Percentiles rank a stretch among this genome's conserved stretches.
phyloP scores from a whole-genome alignment of 1,140 invertebrate genomes.

The Danaus melanippus region DNA sequence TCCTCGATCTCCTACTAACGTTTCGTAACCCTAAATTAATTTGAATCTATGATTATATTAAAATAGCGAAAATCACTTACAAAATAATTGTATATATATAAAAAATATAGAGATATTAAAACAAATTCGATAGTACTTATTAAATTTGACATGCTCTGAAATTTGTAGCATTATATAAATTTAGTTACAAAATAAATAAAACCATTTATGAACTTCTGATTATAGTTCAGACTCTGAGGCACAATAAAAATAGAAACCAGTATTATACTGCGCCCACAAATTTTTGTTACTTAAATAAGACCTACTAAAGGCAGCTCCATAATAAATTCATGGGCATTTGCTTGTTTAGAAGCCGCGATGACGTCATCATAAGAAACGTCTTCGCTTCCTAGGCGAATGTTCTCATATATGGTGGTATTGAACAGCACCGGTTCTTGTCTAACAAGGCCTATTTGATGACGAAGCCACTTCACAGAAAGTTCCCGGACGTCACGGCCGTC shows the following conservation, averaged over 20 bases:
- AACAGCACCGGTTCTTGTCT: slow-evolving; percentile 87
- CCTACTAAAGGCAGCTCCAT: slow-evolving; percentile 79
- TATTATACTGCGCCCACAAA: too few relatives aligned
- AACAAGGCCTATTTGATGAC: slow-evolving; percentile 82
- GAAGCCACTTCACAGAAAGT: slow-evolving; percentile 81
- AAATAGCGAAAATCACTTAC: too few relatives aligned
- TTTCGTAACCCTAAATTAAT: slow-evolving; percentile 76
- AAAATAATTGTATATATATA: too few relatives aligned
- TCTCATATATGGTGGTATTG: slow-evolving; percentile 81
- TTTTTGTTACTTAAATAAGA: not conserved
- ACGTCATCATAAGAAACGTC: slow-evolving; percentile 76
- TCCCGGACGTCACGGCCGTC: slow-evolving; percentile 76
- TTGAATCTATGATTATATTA: too few relatives aligned
- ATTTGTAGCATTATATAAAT: too few relatives aligned
- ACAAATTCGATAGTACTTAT: too few relatives aligned
- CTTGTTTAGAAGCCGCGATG: slow-evolving; percentile 76
- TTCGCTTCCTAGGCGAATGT: slow-evolving; percentile 81
- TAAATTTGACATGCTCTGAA: too few relatives aligned
- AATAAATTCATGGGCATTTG: slow-evolving; percentile 89
- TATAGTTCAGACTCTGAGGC: too few relatives aligned
- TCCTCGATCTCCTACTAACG: slow-evolving; percentile 82
- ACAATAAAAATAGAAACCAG: too few relatives aligned
- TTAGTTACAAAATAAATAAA: too few relatives aligned
- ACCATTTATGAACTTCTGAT: too few relatives aligned
- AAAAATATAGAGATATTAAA: too few relatives aligned